A percentile compares a stretch with the other conserved stretches of the same genome.
Conservation (phyloP, 2,113 vertebrate species). For the Myiagra hebetior region DNA sequence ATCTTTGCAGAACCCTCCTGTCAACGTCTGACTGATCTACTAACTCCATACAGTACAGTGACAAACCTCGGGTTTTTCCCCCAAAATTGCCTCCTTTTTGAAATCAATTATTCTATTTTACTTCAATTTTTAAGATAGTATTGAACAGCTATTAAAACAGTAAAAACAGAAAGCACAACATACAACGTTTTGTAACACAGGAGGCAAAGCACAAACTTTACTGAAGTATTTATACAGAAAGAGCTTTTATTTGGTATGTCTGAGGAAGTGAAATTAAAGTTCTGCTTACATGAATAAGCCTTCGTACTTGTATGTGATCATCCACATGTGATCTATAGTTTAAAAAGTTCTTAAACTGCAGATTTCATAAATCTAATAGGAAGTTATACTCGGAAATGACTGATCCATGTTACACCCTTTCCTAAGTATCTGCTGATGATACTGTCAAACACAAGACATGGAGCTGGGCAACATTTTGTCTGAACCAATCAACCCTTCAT, state of each 20-base stretch:
- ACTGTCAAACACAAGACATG: background rate
- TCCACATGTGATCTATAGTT: background rate
- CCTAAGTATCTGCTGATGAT: background rate
- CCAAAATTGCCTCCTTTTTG: background rate
- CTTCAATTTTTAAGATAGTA: background rate
- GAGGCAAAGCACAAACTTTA: background rate
- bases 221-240: background rate
- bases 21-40: background rate
- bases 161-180: background rate
- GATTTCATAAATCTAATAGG: background rate
- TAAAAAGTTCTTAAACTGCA: background rate
- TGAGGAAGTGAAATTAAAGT: background rate
- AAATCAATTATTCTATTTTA: background rate
- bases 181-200: background rate
- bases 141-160: background rate
- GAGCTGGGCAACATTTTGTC: background rate
- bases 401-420: rapidly evolving
- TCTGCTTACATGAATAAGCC: background rate
- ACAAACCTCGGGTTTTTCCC: background rate
- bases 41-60: background rate
- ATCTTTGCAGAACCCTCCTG: background rate
- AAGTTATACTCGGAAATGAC: background rate
- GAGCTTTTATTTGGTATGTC: background rate
- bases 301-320: background rate
- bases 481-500: background rate